phyloP scores from a whole-genome alignment of 2,888 invertebrate genomes.

The Pantelozetes paolii region DNA sequence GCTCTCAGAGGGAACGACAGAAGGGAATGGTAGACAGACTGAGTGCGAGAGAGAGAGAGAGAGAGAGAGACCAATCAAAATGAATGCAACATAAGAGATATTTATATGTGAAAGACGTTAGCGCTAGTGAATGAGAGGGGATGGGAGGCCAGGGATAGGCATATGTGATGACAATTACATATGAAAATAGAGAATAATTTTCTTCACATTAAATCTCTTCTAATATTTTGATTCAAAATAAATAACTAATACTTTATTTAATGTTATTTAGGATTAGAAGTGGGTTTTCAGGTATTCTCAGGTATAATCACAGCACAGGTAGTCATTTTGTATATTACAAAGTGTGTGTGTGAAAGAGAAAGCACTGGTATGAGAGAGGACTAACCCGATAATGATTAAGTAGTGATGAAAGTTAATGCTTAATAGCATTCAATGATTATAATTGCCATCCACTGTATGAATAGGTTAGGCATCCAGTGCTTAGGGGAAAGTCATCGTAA shows the following conservation, averaged over 20 bases:
- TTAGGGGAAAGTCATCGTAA: not conserved
- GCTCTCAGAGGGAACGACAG: not conserved
- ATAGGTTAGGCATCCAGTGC: not conserved
- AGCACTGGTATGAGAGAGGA: not conserved
- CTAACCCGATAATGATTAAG: conserved; percentile 28
- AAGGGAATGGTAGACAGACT: not conserved
- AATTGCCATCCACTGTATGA: not conserved
- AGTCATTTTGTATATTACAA: too few relatives aligned
- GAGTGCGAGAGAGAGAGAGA: not conserved
- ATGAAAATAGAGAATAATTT: not conserved
- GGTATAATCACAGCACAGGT: too few relatives aligned
- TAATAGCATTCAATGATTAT: conserved; percentile 18
- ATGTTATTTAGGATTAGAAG: too few relatives aligned
- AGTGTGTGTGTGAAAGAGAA: too few relatives aligned
- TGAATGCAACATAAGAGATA: not conserved
- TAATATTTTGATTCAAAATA: not conserved
- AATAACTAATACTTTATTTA: too few relatives aligned
- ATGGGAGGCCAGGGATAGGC: not conserved
- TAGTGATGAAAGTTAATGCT: conserved; percentile 23
- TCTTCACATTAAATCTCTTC: not conserved
- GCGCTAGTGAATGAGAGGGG: not conserved
- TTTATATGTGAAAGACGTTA: not conserved
- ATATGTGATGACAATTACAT: conserved; percentile 6
- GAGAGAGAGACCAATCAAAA: not conserved
- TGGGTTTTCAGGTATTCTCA: not conserved